phyloP scores from a whole-genome alignment of 2,888 invertebrate genomes.

The Eucriotettix oculatus region DNA sequence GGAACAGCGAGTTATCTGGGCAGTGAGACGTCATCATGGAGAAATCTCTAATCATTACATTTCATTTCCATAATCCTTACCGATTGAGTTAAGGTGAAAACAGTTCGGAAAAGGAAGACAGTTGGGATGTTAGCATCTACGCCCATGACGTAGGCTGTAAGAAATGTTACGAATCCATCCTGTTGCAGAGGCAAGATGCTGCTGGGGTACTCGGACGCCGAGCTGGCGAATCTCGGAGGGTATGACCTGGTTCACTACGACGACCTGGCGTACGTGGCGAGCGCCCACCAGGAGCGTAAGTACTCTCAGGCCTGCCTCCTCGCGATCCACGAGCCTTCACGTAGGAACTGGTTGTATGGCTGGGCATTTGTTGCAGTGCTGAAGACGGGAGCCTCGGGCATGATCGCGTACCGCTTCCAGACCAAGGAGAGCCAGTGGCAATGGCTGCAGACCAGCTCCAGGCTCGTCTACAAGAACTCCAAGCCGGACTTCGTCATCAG shows the following conservation, averaged over 20 bases:
- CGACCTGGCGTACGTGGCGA: constrained; percentile 91
- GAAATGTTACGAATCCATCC: constrained; percentile 1
- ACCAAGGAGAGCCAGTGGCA: constrained; percentile 90
- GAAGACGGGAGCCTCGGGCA: constrained; percentile 96
- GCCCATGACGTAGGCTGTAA: not conserved
- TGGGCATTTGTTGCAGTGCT: constrained; percentile 52
- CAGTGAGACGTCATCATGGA: no score
- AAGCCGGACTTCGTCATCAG: constrained; percentile 99
- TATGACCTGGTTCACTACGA: constrained; percentile 97
- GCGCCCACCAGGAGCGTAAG: constrained; percentile 98
- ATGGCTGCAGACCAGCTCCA: constrained; percentile 94
- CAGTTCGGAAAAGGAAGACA: no score
- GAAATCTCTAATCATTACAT: not conserved
- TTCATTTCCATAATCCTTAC: not conserved
- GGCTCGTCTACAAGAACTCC: constrained; percentile 97
- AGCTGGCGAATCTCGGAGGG: constrained; percentile 83
- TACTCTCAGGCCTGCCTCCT: constrained; percentile 14
- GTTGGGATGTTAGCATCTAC: no score
- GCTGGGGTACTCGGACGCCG: constrained; percentile 84
- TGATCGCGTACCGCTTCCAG: constrained; percentile 96
- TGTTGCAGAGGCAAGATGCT: constrained; percentile 75
- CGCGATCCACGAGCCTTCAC: not conserved
- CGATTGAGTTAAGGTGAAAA: no score
- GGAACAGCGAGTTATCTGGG: no score
- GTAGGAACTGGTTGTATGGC: not conserved